Evolutionary conservation across 2,113 vertebrate genomes (phyloP).

Genomic region (Aplodontia rufa): DNA sequence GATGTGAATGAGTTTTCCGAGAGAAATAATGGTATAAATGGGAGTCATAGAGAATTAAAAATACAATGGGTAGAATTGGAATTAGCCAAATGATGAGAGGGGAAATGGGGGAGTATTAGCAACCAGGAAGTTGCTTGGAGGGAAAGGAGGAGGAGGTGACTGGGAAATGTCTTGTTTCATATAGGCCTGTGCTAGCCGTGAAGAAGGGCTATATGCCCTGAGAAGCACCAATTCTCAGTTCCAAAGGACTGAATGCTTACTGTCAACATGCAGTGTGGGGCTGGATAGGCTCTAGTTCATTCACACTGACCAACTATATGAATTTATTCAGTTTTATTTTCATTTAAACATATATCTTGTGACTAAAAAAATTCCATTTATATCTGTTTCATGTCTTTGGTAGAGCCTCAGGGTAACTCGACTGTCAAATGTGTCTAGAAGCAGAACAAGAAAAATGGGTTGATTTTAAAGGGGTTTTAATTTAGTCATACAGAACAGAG

Average conservation of each 20-base stretch:
- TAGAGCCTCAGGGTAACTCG: background rate
- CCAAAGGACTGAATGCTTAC: background rate
- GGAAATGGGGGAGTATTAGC: background rate
- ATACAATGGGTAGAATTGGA: background rate
- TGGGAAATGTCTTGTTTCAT: background rate
- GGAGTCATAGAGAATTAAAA: no score
- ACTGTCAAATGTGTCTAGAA: background rate
- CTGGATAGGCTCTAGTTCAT: background rate
- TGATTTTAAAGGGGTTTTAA: background rate
- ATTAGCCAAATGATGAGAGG: background rate
- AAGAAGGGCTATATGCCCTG: background rate
- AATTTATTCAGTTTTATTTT: background rate
- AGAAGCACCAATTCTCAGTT: background rate
- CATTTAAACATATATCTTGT: background rate
- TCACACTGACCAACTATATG: background rate
- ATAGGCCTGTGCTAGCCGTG: background rate
- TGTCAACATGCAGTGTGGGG: background rate
- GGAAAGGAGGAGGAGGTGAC: background rate
- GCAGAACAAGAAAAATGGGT: background rate
- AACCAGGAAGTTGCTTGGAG: background rate
- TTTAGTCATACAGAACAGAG: background rate
- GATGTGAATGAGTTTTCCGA: background rate
- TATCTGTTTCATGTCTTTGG: background rate
- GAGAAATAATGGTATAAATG: background rate
- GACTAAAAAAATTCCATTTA: background rate